These are phyloP conservation scores for Nemotelus pantherinus DNA, from an alignment of 2,888 invertebrate species.

Conservation along the genomic window DNA sequence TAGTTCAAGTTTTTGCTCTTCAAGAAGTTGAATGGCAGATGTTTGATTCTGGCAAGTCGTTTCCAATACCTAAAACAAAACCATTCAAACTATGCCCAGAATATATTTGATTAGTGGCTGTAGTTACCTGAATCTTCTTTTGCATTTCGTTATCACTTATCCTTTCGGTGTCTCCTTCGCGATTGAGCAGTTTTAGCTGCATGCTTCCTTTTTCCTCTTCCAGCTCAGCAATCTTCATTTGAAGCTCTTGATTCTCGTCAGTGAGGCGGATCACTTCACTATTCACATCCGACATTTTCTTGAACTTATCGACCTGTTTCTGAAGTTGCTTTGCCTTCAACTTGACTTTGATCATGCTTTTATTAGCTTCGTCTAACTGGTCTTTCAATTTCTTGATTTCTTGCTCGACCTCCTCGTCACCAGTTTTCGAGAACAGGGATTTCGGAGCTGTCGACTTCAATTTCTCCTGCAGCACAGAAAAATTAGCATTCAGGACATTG, in stretches of 20 bases:
- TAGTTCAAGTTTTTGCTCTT: constrained; percentile 74
- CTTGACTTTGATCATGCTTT: constrained; percentile 79
- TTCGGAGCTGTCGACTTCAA: constrained; percentile 58
- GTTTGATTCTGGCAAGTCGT: constrained; percentile 58
- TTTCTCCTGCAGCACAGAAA: constrained; percentile 62
- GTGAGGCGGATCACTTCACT: constrained; percentile 74
- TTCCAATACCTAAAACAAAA: constrained; percentile 52
- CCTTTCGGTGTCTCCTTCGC: constrained; percentile 68
- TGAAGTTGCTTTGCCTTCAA: constrained; percentile 79
- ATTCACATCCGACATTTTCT: constrained; percentile 74
- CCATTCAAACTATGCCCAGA: background rate
- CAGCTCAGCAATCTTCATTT: constrained; percentile 82
- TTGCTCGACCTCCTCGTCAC: constrained; percentile 58
- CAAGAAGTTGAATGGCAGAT: constrained; percentile 62
- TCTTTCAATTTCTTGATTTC: constrained; percentile 69
- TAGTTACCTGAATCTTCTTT: constrained; percentile 57
- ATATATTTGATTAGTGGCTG: background rate
- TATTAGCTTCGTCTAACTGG: constrained; percentile 79
- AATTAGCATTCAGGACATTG: constrained; percentile 65
- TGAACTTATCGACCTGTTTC: constrained; percentile 75
- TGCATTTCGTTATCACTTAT: constrained; percentile 56
- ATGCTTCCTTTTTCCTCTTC: constrained; percentile 93
- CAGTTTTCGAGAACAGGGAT: constrained; percentile 57
- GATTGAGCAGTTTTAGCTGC: constrained; percentile 84
- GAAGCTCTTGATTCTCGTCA: constrained; percentile 71